Evolutionary conservation across 92 coral and sea anemone genomes (phyloP), one percentile per base, ranked within the genome.

Genomic region (Parazoanthus swiftii): DNA sequence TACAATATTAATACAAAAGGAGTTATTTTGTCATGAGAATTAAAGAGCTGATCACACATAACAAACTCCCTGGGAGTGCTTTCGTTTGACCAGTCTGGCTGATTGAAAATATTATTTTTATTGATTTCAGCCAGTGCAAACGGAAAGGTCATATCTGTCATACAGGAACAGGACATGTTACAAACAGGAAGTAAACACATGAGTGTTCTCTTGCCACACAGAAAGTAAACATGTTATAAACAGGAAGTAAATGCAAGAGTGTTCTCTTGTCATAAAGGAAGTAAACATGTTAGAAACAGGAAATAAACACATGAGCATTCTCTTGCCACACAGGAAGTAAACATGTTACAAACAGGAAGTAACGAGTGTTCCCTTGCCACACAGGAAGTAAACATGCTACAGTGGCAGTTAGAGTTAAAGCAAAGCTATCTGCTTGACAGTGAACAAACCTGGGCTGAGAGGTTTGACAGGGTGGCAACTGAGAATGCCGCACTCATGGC

Each of bases 371-470:
- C 48, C 39, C 80, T 76, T 76, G 54, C 26, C 1, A 4, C 21
- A 56, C 85, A 95, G 98, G 98, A 95, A 90, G 98, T 95, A 76
- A 95, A 95, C 44, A 81, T 93, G 85, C 85, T 95, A 48, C 98
- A 95, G 82, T 95, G 98, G 98, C 96, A 95, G 65, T 81, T 95
- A 21, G 98, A 95, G 81, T 71, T 95, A 78, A 95, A 95, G 86
- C 96, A 95, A 80, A 95, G 98, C 25, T 95, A 95, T 88, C 82
- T 95, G 33, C 74, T 95, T 89, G 98, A 95, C 83, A 95, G 95
- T 90, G 98, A 95, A 76, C 95, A 95, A 81, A 95, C 98, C 6
- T 95, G 96, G 98, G 98, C 98, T 14, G 94, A 95, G 86, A 95
- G 95, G 88, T 95, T 95, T 85, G 98, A 95, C 87, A 85, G 98